Evolutionary conservation across 2,888 invertebrate species (phyloP).

Genomic region (Smittia aterrima): DNA sequence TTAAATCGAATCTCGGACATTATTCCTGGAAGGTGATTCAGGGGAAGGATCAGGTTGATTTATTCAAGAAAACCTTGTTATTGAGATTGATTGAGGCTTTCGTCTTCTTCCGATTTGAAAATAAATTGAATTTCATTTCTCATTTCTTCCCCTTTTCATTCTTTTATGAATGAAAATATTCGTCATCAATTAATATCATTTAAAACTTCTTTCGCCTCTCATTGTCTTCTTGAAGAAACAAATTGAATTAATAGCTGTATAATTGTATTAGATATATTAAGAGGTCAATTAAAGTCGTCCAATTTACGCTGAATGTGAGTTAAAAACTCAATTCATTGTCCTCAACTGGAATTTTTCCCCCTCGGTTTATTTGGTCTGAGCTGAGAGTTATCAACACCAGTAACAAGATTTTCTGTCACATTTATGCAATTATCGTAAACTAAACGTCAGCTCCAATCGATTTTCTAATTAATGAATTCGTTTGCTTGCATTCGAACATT

Average conservation of each 20-base stretch:
- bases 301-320: neutral
- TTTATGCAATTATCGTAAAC: neutral
- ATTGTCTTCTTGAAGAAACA: conserved; percentile 26
- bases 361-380: neutral
- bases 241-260: conserved; percentile 35
- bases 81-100: neutral
- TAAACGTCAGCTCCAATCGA: neutral
- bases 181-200: conserved; percentile 13
- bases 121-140: conserved; percentile 10
- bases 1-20: conserved; percentile 1
- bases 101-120: neutral
- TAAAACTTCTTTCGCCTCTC: neutral
- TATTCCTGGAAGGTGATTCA: neutral
- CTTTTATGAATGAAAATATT: conserved; percentile 8
- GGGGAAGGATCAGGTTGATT: neutral
- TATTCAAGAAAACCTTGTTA: neutral
- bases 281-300: conserved; percentile 9
- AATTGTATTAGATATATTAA: conserved; percentile 31
- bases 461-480: conserved; percentile 3
- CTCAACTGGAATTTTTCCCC: too few species aligned
- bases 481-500: neutral
- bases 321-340: too few species aligned
- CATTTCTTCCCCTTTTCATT: neutral
- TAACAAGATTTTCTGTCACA: neutral
- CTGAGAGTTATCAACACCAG: neutral